Conservation (phyloP, 1,140 invertebrate species). For the Pollicipes pollicipes region DNA sequence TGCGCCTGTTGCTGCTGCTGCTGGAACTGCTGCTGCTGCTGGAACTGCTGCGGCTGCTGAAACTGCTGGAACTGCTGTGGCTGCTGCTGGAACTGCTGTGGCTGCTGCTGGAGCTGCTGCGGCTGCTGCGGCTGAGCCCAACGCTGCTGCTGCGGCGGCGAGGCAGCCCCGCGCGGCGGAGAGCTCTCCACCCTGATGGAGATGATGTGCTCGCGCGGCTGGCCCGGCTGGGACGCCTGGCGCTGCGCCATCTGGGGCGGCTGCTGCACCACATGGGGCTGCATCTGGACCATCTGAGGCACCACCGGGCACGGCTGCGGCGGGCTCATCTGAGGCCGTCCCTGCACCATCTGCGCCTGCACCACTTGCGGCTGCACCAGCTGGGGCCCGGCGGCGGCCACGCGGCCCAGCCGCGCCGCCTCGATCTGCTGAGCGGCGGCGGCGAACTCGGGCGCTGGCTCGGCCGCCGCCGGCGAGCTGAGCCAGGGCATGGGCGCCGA, state of each 20-base stretch:
- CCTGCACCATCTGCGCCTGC: too few relatives aligned
- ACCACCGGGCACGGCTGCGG: neutral
- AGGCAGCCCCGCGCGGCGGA: slow-evolving; percentile 10
- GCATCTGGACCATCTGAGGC: neutral
- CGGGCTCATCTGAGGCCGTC: neutral
- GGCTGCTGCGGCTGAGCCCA: slow-evolving; percentile 12
- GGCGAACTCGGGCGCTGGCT: neutral
- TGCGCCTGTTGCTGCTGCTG: slow-evolving; percentile 19
- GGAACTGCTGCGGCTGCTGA: slow-evolving; percentile 20
- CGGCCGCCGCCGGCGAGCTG: neutral
- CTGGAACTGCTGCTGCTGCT: slow-evolving; percentile 15
- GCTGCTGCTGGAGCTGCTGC: slow-evolving; percentile 16
- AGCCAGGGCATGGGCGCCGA: neutral
- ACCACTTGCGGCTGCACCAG: too few relatives aligned
- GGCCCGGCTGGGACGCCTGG: slow-evolving; percentile 14
- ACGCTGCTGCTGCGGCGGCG: slow-evolving; percentile 7
- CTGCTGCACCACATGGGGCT: slow-evolving; percentile 5
- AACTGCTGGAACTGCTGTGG: slow-evolving; percentile 11
- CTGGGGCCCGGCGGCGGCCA: neutral
- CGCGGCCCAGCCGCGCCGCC: too few relatives aligned
- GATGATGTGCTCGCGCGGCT: slow-evolving; percentile 17
- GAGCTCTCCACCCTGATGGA: slow-evolving; percentile 19
- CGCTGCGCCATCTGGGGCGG: slow-evolving; percentile 15
- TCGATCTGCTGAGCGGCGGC: neutral
- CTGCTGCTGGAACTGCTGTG: slow-evolving; percentile 11